Evolutionary conservation across 2,797 vertebrate genomes (phyloP).

Genomic region (Gallinago nigripennis): DNA sequence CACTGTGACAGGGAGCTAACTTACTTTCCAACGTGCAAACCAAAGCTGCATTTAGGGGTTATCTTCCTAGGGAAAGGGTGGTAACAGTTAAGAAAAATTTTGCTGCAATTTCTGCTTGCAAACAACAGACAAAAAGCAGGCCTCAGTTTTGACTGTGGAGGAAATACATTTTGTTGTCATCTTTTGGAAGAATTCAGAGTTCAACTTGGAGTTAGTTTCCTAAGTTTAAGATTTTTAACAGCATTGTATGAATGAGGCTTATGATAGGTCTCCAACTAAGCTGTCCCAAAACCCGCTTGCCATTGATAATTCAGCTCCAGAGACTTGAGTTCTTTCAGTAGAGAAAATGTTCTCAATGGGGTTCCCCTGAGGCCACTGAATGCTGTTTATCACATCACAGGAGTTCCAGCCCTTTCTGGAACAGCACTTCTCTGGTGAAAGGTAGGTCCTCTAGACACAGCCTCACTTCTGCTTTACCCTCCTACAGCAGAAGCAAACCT

Average conservation of each 20-base stretch:
- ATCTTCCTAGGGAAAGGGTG: background rate
- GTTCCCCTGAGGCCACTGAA: rapidly evolving
- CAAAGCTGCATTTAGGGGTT: background rate
- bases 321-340: no score
- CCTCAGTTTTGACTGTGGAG: background rate
- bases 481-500: no score
- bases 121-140: background rate
- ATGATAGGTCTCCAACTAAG: background rate
- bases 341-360: background rate
- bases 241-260: background rate
- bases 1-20: rapidly evolving
- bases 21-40: background rate
- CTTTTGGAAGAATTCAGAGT: background rate
- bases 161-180: rapidly evolving
- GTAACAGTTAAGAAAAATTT: background rate
- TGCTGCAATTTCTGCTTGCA: background rate
- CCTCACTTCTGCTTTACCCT: background rate
- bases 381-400: rapidly evolving
- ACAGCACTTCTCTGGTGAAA: background rate
- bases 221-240: background rate
- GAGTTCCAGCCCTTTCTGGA: background rate
- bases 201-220: background rate
- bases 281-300: background rate
- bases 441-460: background rate
- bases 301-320: background rate